phyloP scores from a whole-genome alignment of 2,797 vertebrate species.

The Pyrocephalus nanus region DNA sequence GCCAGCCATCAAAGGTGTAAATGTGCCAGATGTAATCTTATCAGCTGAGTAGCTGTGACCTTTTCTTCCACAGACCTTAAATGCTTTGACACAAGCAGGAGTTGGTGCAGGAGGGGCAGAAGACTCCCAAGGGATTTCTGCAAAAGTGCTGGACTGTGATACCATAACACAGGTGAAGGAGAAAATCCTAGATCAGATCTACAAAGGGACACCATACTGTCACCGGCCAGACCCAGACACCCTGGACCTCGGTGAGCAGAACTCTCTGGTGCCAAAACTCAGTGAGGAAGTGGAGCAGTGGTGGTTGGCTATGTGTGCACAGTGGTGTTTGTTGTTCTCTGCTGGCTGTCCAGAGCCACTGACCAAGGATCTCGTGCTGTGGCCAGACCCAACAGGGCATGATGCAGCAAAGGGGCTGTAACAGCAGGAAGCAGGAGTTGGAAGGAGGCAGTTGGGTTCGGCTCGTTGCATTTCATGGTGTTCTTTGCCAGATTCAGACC shows the following conservation, averaged over 20 bases:
- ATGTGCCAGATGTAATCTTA: constrained; percentile 1
- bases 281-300: background rate
- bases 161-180: constrained; percentile 98
- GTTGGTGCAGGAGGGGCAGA: constrained; percentile 79
- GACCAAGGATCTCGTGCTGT: background rate
- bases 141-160: constrained; percentile 93
- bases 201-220: constrained; percentile 90
- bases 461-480: background rate
- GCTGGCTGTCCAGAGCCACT: background rate
- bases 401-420: background rate
- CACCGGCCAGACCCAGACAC: constrained; percentile 89
- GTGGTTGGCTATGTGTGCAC: background rate
- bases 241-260: constrained; percentile 90
- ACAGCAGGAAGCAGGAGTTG: background rate
- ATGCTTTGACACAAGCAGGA: constrained; percentile 85
- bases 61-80: constrained; percentile 83
- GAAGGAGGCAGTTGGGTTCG: background rate
- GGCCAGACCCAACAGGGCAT: background rate
- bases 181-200: constrained; percentile 95
- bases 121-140: constrained; percentile 85
- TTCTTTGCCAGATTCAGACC: background rate
- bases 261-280: background rate
- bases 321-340: background rate
- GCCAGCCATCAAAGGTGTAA: background rate
- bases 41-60: background rate